These are phyloP conservation scores for Mustela lutreola DNA, from an alignment of 2,113 vertebrate species.

Conservation along the genomic window DNA sequence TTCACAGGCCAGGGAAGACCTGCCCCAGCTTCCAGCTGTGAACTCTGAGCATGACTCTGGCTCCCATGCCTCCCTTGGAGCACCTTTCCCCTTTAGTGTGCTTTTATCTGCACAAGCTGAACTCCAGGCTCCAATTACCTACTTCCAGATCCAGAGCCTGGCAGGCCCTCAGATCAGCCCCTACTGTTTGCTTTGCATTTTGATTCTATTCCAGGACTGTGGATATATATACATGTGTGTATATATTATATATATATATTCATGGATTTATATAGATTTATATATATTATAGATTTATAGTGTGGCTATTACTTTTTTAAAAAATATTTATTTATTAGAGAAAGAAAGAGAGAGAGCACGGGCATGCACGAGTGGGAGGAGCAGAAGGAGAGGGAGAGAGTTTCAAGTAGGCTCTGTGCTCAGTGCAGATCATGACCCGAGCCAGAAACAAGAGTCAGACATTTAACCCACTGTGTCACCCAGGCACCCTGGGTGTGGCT, in stretches of 20 bases:
- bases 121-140: not conserved
- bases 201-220: not conserved
- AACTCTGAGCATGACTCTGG: not conserved
- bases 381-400: not conserved
- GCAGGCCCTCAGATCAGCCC: not conserved
- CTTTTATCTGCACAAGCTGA: not conserved
- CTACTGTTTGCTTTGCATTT: not conserved
- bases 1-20: not conserved
- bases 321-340: not conserved
- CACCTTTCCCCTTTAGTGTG: too few species aligned
- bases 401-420: not conserved
- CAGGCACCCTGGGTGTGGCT: not conserved
- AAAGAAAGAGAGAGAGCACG: not conserved
- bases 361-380: not conserved
- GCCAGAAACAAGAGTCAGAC: not conserved
- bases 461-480: not conserved
- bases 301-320: not conserved
- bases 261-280: too few species aligned
- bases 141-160: too few species aligned
- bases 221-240: not conserved
- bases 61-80: fast-evolving
- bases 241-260: not conserved
- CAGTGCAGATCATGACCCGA: not conserved
- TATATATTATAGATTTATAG: too few species aligned
- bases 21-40: not conserved